Conservation (phyloP, 2,888 invertebrate species). For the Cephus pygmeus region DNA sequence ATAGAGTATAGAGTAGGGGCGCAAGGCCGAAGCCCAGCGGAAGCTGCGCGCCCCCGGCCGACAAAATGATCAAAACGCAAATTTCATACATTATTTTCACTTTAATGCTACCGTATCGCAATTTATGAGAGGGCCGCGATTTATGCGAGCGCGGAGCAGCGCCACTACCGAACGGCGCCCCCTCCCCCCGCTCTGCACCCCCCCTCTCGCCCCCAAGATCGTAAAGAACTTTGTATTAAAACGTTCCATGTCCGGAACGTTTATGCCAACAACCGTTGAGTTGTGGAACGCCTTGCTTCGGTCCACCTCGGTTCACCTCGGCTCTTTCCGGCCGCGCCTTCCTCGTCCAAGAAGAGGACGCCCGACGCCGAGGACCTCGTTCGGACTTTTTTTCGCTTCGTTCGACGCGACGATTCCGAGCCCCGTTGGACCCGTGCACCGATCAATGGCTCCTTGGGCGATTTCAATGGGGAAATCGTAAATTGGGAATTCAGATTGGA, state of each 20-base stretch:
- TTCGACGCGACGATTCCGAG: neutral
- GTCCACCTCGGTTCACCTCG: neutral
- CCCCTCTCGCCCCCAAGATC: constrained; percentile 28
- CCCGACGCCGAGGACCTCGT: neutral
- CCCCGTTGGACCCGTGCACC: neutral
- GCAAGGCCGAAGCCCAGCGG: constrained; percentile 35
- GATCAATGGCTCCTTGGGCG: neutral
- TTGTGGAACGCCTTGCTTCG: constrained; percentile 43
- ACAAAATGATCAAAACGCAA: constrained; percentile 64
- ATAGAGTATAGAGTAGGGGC: neutral
- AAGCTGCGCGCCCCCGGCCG: constrained; percentile 61
- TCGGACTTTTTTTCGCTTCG: neutral
- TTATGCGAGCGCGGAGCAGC: constrained; percentile 46
- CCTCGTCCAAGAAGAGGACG: neutral
- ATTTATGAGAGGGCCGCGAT: constrained; percentile 62
- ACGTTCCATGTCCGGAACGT: constrained; percentile 49
- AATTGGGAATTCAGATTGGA: neutral
- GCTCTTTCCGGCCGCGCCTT: neutral
- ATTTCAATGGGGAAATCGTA: neutral
- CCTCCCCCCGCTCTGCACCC: neutral
- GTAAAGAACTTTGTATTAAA: constrained; percentile 58
- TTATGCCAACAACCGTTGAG: constrained; percentile 55
- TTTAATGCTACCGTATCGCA: constrained; percentile 65
- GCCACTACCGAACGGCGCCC: neutral
- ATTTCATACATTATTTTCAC: constrained; percentile 65